Evolutionary conservation across 2,888 invertebrate species (phyloP), one percentile per base, ranked within the genome.

Genomic region (Capitulum mitella): DNA sequence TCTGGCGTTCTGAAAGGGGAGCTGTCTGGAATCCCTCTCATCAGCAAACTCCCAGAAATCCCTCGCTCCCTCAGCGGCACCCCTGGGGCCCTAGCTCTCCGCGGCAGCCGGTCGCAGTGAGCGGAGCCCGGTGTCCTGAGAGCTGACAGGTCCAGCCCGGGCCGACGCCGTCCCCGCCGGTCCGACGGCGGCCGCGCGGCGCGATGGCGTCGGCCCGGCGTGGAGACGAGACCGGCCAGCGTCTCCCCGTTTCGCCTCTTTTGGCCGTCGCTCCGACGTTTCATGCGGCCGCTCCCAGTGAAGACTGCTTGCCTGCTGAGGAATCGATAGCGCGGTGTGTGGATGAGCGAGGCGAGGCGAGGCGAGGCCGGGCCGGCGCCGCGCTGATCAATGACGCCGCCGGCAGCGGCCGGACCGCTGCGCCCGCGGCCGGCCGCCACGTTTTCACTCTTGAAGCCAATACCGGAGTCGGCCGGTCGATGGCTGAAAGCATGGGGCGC

Each of bases 371-470:
- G 51, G 22, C 19, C 22, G 19, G 51, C 51, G 51, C 19, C 51
- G 51, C 19, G 16, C 51, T 51, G 51, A 51, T 51, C 51, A 51
- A 51, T 51, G 51, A 19, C 51, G 51, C 22, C 5, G 51, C n/a
- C 22, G 58, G 58, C n/a, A 14, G 5, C 61, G n/a, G 61, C 61
- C 32, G 12, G 32, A n/a, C 29, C 14, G 61, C 61, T 32, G n/a
- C n/a, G 51, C 58, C 58, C n/a, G n/a, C 58, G 58, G 26, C 12
- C 58, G 29, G 34, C 34, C 34, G 32, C 34, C 64, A 19, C 64
- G 10, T 34, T 64, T 64, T 64, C 64, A 64, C 64, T 32, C 64
- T 64, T 64, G 64, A 64, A 64, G 64, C 64, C 34, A 34, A 64
- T 34, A 34, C 64, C 34, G 19, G 34, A 64, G 64, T 34, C 64